phyloP scores from a whole-genome alignment of 2,888 invertebrate species.

The Parnassius orleans region DNA sequence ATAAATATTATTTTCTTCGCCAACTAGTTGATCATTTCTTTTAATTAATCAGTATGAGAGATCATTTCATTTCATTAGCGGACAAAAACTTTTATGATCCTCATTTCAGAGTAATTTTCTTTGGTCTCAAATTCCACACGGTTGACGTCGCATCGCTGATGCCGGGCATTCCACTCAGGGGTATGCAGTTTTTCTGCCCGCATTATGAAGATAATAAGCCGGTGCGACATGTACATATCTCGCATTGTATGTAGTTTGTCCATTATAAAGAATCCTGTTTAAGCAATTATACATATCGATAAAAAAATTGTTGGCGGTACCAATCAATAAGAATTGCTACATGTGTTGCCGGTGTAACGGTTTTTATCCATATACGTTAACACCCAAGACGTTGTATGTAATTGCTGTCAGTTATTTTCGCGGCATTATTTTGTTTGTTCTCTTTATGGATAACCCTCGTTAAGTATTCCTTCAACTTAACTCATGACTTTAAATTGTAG shows the following conservation, averaged over 20 bases:
- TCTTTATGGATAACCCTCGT: not conserved
- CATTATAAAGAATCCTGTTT: slow-evolving; percentile 16
- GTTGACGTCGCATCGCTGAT: slow-evolving; percentile 6
- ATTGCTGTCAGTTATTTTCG: slow-evolving; percentile 11
- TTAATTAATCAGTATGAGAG: slow-evolving; percentile 23
- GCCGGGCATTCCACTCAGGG: slow-evolving; percentile 2
- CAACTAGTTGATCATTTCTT: not conserved
- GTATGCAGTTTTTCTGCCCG: slow-evolving; percentile 16
- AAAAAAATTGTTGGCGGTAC: slow-evolving; percentile 8
- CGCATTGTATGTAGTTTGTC: slow-evolving; percentile 14
- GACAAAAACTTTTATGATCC: slow-evolving; percentile 11
- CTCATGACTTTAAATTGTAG: slow-evolving; percentile 10
- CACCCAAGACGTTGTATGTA: slow-evolving; percentile 19
- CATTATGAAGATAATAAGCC: slow-evolving; percentile 27
- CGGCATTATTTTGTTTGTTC: slow-evolving; percentile 9
- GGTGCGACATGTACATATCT: slow-evolving; percentile 20
- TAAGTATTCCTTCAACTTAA: not conserved
- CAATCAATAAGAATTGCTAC: slow-evolving; percentile 14
- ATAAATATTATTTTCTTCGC: too few relatives aligned
- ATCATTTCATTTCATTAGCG: slow-evolving; percentile 25
- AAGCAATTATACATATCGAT: slow-evolving; percentile 18
- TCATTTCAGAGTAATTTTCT: slow-evolving; percentile 14
- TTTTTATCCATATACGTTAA: slow-evolving; percentile 23
- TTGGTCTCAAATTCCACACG: slow-evolving; percentile 19
- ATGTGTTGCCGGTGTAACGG: slow-evolving; percentile 21